Evolutionary conservation across 30 jellyfish, hydroid and myxozoan species (phyloP), one percentile per base, ranked within the genome.

Genomic region (Clytia hemisphaerica): DNA sequence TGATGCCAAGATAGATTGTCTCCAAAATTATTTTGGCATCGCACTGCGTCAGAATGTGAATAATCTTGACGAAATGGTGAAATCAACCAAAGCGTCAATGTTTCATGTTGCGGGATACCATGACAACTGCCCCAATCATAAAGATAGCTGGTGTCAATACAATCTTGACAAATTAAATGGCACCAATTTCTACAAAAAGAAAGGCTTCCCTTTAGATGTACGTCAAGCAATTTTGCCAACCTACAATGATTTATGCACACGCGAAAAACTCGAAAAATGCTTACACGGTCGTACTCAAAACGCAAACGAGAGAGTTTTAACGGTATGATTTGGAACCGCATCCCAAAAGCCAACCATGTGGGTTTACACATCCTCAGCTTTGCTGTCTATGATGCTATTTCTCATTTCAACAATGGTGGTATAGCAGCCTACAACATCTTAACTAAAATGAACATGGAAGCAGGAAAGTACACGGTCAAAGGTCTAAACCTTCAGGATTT

Each of bases 21-120:
- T 55, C 69, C 85, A 58, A 46, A 73, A 73, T 57, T 73, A 73
- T 31, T 58, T 25, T 73, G 85, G 85, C 16, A 42, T 73, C 37
- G 85, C 85, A 4, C 30, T 73, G 29, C 76, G 77, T 32, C 68
- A 55, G 18, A 73, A 73, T 49, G 22, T n/a, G 4, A 50, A 50
- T 9, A 75, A 61, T 33, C 74, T 61, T 55, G 33, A 42, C 9
- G 79, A 18, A 0, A 61, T 61, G 73, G 24, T 5, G 16, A 75
- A 61, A 10, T 63, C 67, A 4, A 27, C 26, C 14, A 3, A 44
- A 2, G 80, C 73, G 6, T 33, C 72, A 18, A 26, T 75, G 45
- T 44, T 34, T 24, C 88, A 55, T 57, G 65, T 73, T 9, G 68
- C 77, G 25, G 47, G 55, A 15, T 60, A 54, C 66, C 85, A 73